Conservation (phyloP, 2,113 vertebrate species). For the Leucopsar rothschildi region DNA sequence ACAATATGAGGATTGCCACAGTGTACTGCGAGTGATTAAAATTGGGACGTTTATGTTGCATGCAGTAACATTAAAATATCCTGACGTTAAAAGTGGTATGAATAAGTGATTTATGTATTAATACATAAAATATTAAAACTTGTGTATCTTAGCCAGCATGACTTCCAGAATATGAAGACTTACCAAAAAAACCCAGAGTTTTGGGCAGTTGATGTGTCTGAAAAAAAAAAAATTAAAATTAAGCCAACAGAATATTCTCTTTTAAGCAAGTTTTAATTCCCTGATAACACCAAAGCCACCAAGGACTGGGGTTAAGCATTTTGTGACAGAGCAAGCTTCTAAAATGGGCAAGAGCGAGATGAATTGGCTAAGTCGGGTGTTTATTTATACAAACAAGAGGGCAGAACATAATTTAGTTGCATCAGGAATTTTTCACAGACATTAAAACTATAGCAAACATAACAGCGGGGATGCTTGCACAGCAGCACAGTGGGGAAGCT, state of each 20-base stretch:
- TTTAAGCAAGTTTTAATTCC: conserved; percentile 43
- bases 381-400: conserved; percentile 76
- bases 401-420: conserved; percentile 77
- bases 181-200: not conserved
- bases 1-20: not conserved
- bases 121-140: not conserved
- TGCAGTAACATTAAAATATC: not conserved
- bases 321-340: conserved; percentile 49
- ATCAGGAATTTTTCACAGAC: conserved; percentile 80
- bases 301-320: conserved; percentile 31
- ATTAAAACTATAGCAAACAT: conserved; percentile 83
- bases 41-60: not conserved
- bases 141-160: not conserved
- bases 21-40: conserved; percentile 24
- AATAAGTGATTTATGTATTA: not conserved
- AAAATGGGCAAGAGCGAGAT: conserved; percentile 54
- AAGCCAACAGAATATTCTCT: not conserved
- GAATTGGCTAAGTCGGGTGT: conserved; percentile 65
- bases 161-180: not conserved
- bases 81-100: not conserved
- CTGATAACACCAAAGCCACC: conserved; percentile 41
- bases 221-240: not conserved
- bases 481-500: conserved; percentile 78
- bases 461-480: conserved; percentile 77
- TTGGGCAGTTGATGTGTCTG: not conserved